phyloP scores from a whole-genome alignment of 2,888 invertebrate genomes.

The Lordiphosa andalusiaca region DNA sequence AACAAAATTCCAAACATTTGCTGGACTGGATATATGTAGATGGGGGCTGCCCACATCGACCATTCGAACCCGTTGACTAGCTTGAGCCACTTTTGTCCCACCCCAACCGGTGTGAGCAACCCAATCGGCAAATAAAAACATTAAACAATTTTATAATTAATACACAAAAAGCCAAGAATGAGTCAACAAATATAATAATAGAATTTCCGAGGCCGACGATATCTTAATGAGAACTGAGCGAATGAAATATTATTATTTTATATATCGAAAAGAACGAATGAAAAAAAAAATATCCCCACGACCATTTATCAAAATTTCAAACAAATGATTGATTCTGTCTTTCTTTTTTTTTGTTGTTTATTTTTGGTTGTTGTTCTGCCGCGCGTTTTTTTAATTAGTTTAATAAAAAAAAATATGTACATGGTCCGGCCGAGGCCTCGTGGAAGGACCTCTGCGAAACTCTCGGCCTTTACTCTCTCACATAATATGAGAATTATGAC shows the following conservation, averaged over 20 bases:
- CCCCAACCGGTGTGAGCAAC: too few relatives aligned
- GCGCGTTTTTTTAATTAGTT: constrained; percentile 65
- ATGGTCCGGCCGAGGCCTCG: constrained; percentile 9
- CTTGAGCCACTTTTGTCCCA: too few relatives aligned
- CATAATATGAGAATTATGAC: constrained; percentile 74
- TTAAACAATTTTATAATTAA: constrained; percentile 19
- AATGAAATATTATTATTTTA: constrained; percentile 11
- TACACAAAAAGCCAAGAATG: constrained; percentile 16
- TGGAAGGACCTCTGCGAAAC: constrained; percentile 14
- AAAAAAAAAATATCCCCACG: constrained; percentile 15
- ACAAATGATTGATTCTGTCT: constrained; percentile 67
- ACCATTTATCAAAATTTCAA: constrained; percentile 67
- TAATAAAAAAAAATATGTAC: constrained; percentile 29
- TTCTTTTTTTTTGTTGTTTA: constrained; percentile 24
- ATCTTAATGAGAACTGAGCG: constrained; percentile 12
- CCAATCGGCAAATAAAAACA: constrained; percentile 11
- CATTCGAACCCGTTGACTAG: too few relatives aligned
- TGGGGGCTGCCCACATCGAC: too few relatives aligned
- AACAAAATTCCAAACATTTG: too few relatives aligned
- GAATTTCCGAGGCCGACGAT: constrained; percentile 34
- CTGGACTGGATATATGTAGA: too few relatives aligned
- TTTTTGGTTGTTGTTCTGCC: too few relatives aligned
- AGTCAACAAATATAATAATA: constrained; percentile 28
- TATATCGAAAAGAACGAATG: constrained; percentile 1
- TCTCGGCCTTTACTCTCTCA: constrained; percentile 19